Conservation (phyloP, 2,888 invertebrate genomes). For the Nineta flava region DNA sequence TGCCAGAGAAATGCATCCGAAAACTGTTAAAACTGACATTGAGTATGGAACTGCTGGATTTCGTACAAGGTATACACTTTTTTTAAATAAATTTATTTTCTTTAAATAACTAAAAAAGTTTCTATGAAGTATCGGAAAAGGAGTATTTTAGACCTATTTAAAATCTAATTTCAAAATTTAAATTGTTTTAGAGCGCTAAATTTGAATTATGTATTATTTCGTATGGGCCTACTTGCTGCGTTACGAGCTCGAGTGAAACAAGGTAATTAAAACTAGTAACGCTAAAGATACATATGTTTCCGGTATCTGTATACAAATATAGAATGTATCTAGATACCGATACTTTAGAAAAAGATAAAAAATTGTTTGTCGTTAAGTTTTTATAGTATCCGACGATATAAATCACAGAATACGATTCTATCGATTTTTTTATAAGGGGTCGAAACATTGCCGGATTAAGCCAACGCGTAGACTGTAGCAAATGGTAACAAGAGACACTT, state of each 20-base stretch:
- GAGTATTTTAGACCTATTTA: background rate
- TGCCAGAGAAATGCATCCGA: slow-evolving; percentile 62
- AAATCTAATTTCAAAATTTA: slow-evolving; percentile 8
- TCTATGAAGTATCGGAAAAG: background rate
- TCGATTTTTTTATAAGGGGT: too few relatives aligned
- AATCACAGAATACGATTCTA: too few relatives aligned
- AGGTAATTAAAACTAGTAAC: slow-evolving; percentile 35
- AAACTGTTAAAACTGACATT: slow-evolving; percentile 45
- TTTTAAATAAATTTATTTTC: background rate
- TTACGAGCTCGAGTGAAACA: slow-evolving; percentile 69
- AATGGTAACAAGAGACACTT: too few relatives aligned
- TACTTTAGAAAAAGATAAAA: too few relatives aligned
- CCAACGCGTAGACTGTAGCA: too few relatives aligned
- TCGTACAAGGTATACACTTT: slow-evolving; percentile 64
- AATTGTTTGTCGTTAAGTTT: too few relatives aligned
- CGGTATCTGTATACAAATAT: too few relatives aligned
- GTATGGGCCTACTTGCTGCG: slow-evolving; percentile 87
- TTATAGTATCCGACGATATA: too few relatives aligned
- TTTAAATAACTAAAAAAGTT: background rate
- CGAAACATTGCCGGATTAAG: too few relatives aligned
- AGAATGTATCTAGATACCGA: too few relatives aligned
- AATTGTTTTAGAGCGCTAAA: slow-evolving; percentile 53
- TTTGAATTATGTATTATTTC: slow-evolving; percentile 81
- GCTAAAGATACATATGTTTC: too few relatives aligned
- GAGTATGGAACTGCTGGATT: slow-evolving; percentile 80